Percentiles rank a stretch among this genome's conserved stretches.
phyloP scores from a whole-genome alignment of 2,113 vertebrate genomes.

The Boulengeromyrus knoepffleri region DNA sequence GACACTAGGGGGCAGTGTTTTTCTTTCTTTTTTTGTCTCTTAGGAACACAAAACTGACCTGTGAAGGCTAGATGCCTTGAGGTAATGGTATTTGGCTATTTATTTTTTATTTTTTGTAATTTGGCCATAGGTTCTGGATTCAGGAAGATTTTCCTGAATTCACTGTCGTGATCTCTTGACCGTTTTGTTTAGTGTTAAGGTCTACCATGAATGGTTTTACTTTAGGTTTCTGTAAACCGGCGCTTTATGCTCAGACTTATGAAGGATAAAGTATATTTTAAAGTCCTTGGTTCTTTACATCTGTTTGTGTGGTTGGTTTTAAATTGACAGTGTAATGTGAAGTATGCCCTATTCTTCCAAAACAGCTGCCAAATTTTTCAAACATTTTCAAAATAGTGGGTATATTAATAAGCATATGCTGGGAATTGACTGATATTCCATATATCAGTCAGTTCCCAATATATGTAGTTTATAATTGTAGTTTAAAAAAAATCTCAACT shows the following conservation, averaged over 20 bases:
- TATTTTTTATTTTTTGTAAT: neutral
- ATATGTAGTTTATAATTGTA: neutral
- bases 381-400: neutral
- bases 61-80: neutral
- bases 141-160: neutral
- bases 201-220: neutral
- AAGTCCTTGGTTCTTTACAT: neutral
- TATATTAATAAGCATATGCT: neutral
- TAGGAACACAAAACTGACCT: neutral
- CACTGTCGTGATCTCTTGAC: neutral
- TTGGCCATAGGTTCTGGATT: neutral
- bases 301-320: neutral
- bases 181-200: neutral
- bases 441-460: neutral
- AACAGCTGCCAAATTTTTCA: neutral
- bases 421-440: neutral
- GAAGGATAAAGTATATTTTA: neutral
- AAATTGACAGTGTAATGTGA: neutral
- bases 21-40: neutral
- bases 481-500: neutral
- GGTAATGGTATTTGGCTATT: neutral
- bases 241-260: neutral
- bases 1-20: constrained; percentile 60
- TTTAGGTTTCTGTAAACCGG: neutral
- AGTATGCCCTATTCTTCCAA: neutral